Conservation (phyloP, 2,888 invertebrate genomes). For the Sphinx pinastri region DNA sequence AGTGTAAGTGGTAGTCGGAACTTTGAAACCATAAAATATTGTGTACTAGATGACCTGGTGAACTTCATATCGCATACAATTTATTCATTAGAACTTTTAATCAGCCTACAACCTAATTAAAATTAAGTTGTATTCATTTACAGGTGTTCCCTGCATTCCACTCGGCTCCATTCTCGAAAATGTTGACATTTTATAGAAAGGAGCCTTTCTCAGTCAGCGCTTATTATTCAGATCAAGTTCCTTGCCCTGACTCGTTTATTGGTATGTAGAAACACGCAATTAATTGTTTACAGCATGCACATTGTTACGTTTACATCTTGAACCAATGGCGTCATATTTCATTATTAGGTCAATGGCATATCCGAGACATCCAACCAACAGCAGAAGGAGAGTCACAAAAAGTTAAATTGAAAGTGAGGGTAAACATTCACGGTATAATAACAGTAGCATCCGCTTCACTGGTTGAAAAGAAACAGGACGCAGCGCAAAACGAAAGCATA, state of each 20-base stretch:
- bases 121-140: slow-evolving; percentile 18
- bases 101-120: neutral
- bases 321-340: slow-evolving; percentile 7
- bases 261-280: slow-evolving; percentile 80
- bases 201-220: slow-evolving; percentile 95
- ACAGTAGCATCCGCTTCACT: slow-evolving; percentile 93
- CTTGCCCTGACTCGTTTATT: slow-evolving; percentile 90
- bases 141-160: slow-evolving; percentile 94
- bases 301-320: slow-evolving; percentile 4
- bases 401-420: slow-evolving; percentile 97
- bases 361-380: slow-evolving; percentile 93
- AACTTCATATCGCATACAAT: too few species aligned
- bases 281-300: neutral
- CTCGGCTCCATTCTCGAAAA: slow-evolving; percentile 95
- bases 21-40: too few species aligned
- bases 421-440: slow-evolving; percentile 97
- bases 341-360: slow-evolving; percentile 87
- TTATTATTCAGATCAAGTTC: slow-evolving; percentile 89
- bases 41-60: too few species aligned
- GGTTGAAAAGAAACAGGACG: slow-evolving; percentile 88
- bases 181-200: slow-evolving; percentile 95
- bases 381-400: slow-evolving; percentile 96
- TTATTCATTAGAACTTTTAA: too few species aligned
- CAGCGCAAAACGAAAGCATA: slow-evolving; percentile 67
- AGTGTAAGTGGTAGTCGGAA: too few species aligned